Conservation (phyloP, 2,113 vertebrate species). For the Oncorhynchus keta region DNA sequence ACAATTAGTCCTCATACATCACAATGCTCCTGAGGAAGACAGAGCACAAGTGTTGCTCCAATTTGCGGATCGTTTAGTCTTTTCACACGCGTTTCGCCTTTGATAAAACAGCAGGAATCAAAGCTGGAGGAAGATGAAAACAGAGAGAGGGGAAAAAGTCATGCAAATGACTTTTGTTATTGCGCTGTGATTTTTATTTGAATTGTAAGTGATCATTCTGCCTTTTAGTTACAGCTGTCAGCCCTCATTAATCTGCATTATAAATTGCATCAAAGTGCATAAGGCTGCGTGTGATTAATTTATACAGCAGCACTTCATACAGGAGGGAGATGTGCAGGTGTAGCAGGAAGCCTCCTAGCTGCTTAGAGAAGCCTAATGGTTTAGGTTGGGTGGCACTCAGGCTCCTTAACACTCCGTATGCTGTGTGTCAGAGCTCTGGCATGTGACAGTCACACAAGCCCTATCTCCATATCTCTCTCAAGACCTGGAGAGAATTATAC, state of each 20-base stretch:
- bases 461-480: background rate
- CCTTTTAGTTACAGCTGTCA: conserved; percentile 83
- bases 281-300: conserved; percentile 79
- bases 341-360: conserved; percentile 23
- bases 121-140: conserved; percentile 69
- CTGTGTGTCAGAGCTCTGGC: conserved; percentile 45
- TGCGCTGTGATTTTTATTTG: conserved; percentile 74
- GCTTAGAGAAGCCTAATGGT: conserved; percentile 60
- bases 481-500: conserved; percentile 39
- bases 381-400: conserved; percentile 58
- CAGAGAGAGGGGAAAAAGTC: conserved; percentile 56
- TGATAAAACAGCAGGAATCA: conserved; percentile 71
- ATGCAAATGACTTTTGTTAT: conserved; percentile 78
- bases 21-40: conserved; percentile 61
- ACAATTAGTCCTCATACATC: conserved; percentile 71
- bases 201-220: conserved; percentile 80
- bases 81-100: conserved; percentile 69
- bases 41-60: conserved; percentile 68
- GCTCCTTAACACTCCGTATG: conserved; percentile 26
- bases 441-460: conserved; percentile 54
- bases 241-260: conserved; percentile 79
- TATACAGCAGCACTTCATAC: conserved; percentile 75
- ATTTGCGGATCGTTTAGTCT: conserved; percentile 49
- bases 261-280: conserved; percentile 79
- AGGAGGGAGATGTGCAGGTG: conserved; percentile 75